A percentile compares a stretch with the other conserved stretches of the same genome.
Conservation (phyloP, 2,888 invertebrate genomes). For the Ichneumoninae sp. region DNA sequence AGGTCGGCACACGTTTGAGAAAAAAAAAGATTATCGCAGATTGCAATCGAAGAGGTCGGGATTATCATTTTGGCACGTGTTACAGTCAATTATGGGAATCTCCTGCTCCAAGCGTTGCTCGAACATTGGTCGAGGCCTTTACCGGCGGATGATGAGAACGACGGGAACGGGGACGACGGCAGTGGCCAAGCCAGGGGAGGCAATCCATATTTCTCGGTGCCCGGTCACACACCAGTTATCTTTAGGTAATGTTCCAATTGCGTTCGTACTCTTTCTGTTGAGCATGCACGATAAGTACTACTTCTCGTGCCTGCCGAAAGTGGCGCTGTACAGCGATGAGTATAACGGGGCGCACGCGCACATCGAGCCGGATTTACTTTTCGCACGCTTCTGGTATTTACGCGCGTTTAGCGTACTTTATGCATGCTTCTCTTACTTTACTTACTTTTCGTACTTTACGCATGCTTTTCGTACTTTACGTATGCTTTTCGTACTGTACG, state of each 20-base stretch:
- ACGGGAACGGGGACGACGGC: conserved; percentile 87
- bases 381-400: too few species aligned
- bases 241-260: conserved; percentile 88
- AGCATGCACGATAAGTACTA: too few species aligned
- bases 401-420: too few species aligned
- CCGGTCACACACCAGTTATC: conserved; percentile 98
- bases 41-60: neutral
- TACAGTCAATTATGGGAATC: conserved; percentile 96
- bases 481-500: too few species aligned
- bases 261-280: neutral
- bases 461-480: too few species aligned
- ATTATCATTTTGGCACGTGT: conserved; percentile 42
- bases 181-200: conserved; percentile 83
- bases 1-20: conserved; percentile 83
- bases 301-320: too few species aligned
- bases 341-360: too few species aligned
- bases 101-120: conserved; percentile 96
- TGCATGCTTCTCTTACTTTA: too few species aligned
- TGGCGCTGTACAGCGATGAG: too few species aligned
- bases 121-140: conserved; percentile 96
- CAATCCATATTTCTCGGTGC: conserved; percentile 93
- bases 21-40: conserved; percentile 34
- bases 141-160: conserved; percentile 90
- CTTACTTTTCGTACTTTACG: too few species aligned
- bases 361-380: too few species aligned